phyloP scores from a whole-genome alignment of 2,888 invertebrate genomes.

The Protophormia terraenovae region DNA sequence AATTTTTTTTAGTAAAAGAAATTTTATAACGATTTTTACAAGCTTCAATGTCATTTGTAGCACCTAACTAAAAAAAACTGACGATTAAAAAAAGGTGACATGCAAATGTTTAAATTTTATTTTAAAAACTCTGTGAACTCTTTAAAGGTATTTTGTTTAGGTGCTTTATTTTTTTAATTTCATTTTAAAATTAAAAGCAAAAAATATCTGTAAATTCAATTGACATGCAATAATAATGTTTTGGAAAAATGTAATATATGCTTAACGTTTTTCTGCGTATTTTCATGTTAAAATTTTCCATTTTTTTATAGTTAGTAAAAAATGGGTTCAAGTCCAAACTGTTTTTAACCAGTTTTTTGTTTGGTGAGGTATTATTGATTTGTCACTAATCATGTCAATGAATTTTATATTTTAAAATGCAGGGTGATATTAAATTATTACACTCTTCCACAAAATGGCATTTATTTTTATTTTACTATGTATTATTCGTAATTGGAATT shows the following conservation, averaged over 20 bases:
- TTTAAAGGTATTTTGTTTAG: neutral
- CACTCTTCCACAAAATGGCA: too few species aligned
- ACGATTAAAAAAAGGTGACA: neutral
- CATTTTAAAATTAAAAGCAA: neutral
- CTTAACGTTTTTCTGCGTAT: neutral
- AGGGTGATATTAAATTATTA: too few species aligned
- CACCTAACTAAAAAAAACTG: neutral
- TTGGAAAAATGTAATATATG: neutral
- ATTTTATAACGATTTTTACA: neutral
- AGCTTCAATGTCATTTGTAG: constrained; percentile 19
- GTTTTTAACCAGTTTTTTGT: neutral
- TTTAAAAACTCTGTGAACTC: neutral
- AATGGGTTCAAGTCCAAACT: constrained; percentile 46
- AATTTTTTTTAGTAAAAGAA: neutral
- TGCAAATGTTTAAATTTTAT: constrained; percentile 22
- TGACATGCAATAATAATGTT: constrained; percentile 38
- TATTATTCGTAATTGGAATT: too few species aligned
- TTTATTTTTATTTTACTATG: too few species aligned
- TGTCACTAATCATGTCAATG: neutral
- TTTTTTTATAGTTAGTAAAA: neutral
- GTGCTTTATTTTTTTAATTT: neutral
- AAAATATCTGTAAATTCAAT: neutral
- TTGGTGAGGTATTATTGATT: constrained; percentile 33
- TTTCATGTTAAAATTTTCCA: neutral
- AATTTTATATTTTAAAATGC: neutral